phyloP scores from a whole-genome alignment of 2,113 vertebrate species.

The Neoarius graeffei region DNA sequence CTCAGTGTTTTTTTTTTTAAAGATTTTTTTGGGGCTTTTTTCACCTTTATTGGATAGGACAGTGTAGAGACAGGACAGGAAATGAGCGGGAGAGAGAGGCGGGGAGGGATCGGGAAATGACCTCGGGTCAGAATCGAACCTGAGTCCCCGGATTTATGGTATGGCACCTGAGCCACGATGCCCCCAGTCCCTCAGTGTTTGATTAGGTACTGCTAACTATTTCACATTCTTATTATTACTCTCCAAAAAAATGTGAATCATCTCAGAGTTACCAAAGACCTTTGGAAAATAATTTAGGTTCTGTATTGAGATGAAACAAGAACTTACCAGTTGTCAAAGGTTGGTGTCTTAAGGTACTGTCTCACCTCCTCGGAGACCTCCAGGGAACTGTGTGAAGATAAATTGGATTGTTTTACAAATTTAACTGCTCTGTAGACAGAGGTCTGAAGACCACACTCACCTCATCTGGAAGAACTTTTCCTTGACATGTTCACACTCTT shows the following conservation, averaged over 20 bases:
- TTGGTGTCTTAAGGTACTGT: slow-evolving; percentile 77
- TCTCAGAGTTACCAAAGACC: not conserved
- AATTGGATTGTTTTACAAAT: not conserved
- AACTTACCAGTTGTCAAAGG: slow-evolving; percentile 78
- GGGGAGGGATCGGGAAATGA: too few species aligned
- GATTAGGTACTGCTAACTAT: not conserved
- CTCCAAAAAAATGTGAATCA: not conserved
- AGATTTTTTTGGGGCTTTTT: too few species aligned
- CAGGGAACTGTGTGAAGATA: slow-evolving; percentile 64
- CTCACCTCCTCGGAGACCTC: slow-evolving; percentile 77
- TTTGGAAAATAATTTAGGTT: not conserved
- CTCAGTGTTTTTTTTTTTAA: too few species aligned
- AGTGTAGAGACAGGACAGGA: too few species aligned
- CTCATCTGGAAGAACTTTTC: slow-evolving; percentile 78
- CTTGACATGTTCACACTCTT: slow-evolving; percentile 73
- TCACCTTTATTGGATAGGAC: too few species aligned
- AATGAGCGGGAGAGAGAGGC: too few species aligned
- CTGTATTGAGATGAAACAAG: not conserved
- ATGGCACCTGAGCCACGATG: too few species aligned
- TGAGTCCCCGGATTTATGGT: too few species aligned
- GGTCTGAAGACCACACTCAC: slow-evolving; percentile 42
- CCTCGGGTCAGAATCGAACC: too few species aligned
- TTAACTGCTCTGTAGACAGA: too few species aligned
- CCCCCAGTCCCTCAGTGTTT: not conserved
- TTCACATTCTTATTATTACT: not conserved